Percentiles rank a stretch among this genome's conserved stretches.
Conservation (phyloP, 2,888 invertebrate genomes). For the Nipponacmea schrenckii region DNA sequence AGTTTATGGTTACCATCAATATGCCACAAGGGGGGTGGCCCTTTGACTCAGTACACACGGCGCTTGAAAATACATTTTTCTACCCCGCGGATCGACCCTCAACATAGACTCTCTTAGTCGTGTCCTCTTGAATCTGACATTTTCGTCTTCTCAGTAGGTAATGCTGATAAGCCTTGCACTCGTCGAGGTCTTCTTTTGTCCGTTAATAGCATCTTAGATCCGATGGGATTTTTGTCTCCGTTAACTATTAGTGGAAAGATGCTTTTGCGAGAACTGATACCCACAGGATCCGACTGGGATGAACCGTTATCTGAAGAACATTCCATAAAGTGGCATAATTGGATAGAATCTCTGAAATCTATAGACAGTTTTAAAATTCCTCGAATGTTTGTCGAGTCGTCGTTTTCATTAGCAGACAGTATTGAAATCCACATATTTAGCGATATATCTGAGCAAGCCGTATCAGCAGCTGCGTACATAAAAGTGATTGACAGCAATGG, state of each 20-base stretch:
- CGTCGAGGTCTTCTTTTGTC: neutral
- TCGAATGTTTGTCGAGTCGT: too few relatives aligned
- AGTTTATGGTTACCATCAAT: too few relatives aligned
- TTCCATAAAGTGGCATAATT: neutral
- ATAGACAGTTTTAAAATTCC: neutral
- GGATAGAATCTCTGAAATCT: neutral
- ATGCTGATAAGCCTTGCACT: neutral
- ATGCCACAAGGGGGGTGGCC: too few relatives aligned
- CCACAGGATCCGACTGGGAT: neutral
- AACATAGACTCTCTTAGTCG: neutral
- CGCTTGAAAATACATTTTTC: too few relatives aligned
- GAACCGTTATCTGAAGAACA: slow-evolving; percentile 12
- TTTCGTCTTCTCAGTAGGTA: neutral
- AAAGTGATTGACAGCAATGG: slow-evolving; percentile 14
- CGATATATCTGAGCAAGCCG: slow-evolving; percentile 27
- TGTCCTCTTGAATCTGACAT: neutral
- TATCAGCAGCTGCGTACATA: slow-evolving; percentile 23
- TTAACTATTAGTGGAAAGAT: slow-evolving; percentile 7
- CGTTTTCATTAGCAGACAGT: too few relatives aligned
- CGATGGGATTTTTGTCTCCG: slow-evolving; percentile 12
- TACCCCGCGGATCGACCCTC: too few relatives aligned
- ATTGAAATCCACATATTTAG: too few relatives aligned
- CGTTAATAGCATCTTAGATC: slow-evolving; percentile 16
- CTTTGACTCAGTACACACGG: too few relatives aligned
- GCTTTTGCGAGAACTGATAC: neutral